Evolutionary conservation across 2,113 vertebrate species (phyloP).

Genomic region (Ivindomyrus marchei): DNA sequence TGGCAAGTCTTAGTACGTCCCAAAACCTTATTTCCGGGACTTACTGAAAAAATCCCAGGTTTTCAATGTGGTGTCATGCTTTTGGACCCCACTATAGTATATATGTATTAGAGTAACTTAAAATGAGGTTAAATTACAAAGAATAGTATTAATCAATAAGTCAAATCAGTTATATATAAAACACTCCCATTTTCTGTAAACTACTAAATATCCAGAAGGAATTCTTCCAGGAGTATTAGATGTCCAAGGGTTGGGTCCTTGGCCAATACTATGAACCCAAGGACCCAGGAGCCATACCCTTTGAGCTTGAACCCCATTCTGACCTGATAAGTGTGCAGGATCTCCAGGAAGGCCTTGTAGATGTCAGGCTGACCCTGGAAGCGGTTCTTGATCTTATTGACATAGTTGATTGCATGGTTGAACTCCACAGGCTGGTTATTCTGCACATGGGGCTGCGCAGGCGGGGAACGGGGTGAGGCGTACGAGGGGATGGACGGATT

Average conservation of each 20-base stretch:
- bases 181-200: neutral
- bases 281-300: neutral
- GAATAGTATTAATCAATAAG: neutral
- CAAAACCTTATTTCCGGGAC: neutral
- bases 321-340: slow-evolving; percentile 95
- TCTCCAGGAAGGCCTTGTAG: slow-evolving; percentile 97
- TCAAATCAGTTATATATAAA: neutral
- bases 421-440: slow-evolving; percentile 99
- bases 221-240: neutral
- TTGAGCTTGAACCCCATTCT: slow-evolving; percentile 9
- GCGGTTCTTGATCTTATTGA: slow-evolving; percentile 99
- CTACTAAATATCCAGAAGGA: neutral
- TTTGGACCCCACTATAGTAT: neutral
- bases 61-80: neutral
- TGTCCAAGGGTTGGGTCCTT: neutral
- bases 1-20: neutral
- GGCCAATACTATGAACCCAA: neutral
- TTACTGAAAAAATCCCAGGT: neutral
- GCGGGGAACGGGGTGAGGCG: slow-evolving; percentile 85
- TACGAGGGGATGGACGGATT: slow-evolving; percentile 85
- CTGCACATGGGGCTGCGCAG: slow-evolving; percentile 86
- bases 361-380: slow-evolving; percentile 98
- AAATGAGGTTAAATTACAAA: neutral
- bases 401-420: slow-evolving; percentile 97
- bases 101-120: neutral